Conservation (phyloP, 1,140 invertebrate genomes). For the Probaryconus sp. region DNA sequence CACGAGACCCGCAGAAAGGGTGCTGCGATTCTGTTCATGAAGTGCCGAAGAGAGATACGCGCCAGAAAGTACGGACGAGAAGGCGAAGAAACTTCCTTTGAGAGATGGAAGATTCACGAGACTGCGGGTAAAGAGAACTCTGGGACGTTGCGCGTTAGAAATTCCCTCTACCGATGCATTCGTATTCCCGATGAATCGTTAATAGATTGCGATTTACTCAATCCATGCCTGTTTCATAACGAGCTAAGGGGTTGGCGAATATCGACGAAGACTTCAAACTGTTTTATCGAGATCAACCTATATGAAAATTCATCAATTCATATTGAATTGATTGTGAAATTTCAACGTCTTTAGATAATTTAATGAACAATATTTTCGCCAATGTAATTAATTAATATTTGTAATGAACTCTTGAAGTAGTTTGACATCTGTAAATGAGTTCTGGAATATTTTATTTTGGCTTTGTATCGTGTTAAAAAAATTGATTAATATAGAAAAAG, state of each 20-base stretch:
- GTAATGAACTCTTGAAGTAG: no score
- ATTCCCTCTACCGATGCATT: slow-evolving; percentile 34
- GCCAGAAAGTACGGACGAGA: slow-evolving; percentile 24
- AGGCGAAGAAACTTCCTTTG: slow-evolving; percentile 26
- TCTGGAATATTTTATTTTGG: no score
- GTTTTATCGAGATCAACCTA: no score
- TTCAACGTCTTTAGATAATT: no score
- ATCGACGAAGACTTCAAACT: no score
- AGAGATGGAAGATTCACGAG: slow-evolving; percentile 20
- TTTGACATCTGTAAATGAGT: no score
- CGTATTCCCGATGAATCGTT: slow-evolving; percentile 51
- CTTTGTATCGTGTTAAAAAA: no score
- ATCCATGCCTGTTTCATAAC: slow-evolving; percentile 20
- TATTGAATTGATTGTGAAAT: no score
- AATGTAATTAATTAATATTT: no score
- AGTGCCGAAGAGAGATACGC: slow-evolving; percentile 49
- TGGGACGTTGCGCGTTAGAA: slow-evolving; percentile 41
- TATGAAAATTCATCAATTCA: no score
- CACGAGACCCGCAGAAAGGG: slow-evolving; percentile 28
- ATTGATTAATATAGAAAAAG: no score
- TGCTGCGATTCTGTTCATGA: slow-evolving; percentile 50
- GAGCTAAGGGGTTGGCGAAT: slow-evolving; percentile 34
- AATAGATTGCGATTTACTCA: slow-evolving; percentile 48
- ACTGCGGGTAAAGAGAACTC: slow-evolving; percentile 17
- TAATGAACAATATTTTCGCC: no score